Percentiles rank a stretch among this genome's conserved stretches.
Conservation (phyloP, 2,888 invertebrate genomes). For the Oxytorus armatus region DNA sequence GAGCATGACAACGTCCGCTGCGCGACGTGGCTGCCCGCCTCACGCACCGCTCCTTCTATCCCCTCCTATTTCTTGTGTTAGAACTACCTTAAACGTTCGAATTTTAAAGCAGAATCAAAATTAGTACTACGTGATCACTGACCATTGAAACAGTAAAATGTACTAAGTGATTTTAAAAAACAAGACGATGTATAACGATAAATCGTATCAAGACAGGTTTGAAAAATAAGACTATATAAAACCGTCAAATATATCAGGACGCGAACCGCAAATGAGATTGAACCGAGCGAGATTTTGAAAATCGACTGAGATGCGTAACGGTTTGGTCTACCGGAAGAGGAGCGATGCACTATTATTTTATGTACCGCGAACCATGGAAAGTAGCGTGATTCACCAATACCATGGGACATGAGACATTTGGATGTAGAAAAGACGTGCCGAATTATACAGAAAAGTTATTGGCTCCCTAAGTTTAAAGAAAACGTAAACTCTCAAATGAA, state of each 20-base stretch:
- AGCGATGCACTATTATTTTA: conserved; percentile 62
- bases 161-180: too few relatives aligned
- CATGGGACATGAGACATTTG: conserved; percentile 69
- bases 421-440: conserved; percentile 64
- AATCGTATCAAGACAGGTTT: conserved; percentile 49
- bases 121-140: conserved; percentile 43
- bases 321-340: conserved; percentile 67
- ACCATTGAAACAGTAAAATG: conserved; percentile 62
- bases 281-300: conserved; percentile 45
- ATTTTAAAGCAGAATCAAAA: conserved; percentile 49
- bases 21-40: too few relatives aligned
- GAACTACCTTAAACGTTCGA: too few relatives aligned
- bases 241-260: conserved; percentile 41
- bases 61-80: too few relatives aligned
- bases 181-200: too few relatives aligned
- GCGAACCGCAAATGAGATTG: conserved; percentile 29
- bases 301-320: conserved; percentile 66
- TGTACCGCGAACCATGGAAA: conserved; percentile 65
- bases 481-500: conserved; percentile 49
- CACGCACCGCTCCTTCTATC: too few relatives aligned
- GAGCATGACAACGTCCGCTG: too few relatives aligned
- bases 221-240: conserved; percentile 58
- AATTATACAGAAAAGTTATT: conserved; percentile 59
- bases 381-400: conserved; percentile 59
- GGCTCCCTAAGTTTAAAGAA: conserved; percentile 62